Base-by-base conservation (phyloP, 2,888 invertebrate genomes). In the Criorhina ranunculi region DNA sequence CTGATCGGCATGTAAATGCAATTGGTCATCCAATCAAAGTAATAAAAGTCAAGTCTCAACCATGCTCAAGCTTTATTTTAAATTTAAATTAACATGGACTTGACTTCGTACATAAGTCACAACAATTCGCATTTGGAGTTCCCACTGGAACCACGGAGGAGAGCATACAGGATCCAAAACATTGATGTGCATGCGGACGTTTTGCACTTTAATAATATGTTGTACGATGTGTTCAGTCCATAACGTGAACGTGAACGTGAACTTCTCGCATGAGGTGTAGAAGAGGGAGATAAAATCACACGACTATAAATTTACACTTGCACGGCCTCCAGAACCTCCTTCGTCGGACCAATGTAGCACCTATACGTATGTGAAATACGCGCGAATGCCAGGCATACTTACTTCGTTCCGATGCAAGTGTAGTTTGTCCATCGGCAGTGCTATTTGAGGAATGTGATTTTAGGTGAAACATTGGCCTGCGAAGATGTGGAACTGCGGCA, bases 271-370 rank as follows among this genome's bases (percentile, higher is more conserved):
- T 73, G 73, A 79, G 83, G 83, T 83, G 83, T 79, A 83, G 79
- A 79, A 83, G 83, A 83, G 83, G 79, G 9, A 79, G 91, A 91
- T 91, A 91, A 90, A 90, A 91, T 91, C 91, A 89, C 88, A 89
- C 88, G 89, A 90, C 90, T 91, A 91, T 91, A 91, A 91, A 91
- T 91, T 91, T 91, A 90, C 91, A 91, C 91, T 91, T 89, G 91
- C 90, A 88, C 91, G 89, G 91, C 91, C 91, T 91, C 90, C 77
- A 75, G 79, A 69, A 64, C 69, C 79, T 69, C 83, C 83, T 79
- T 79, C 79, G 55, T 46, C 62, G 67, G 66, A 75, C 60, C 37
- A 12, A 64, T 60, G 77, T 51, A 83, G 83, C 69, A 78, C 49
- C 78, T 79, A 79, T 77, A 78, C 49, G 73, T 79, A 79, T 77